Percentiles rank a stretch among this genome's conserved stretches.
These are phyloP conservation scores for Dendrocincla tyrannina DNA, from an alignment of 2,797 vertebrate species.

Conservation along the genomic window DNA sequence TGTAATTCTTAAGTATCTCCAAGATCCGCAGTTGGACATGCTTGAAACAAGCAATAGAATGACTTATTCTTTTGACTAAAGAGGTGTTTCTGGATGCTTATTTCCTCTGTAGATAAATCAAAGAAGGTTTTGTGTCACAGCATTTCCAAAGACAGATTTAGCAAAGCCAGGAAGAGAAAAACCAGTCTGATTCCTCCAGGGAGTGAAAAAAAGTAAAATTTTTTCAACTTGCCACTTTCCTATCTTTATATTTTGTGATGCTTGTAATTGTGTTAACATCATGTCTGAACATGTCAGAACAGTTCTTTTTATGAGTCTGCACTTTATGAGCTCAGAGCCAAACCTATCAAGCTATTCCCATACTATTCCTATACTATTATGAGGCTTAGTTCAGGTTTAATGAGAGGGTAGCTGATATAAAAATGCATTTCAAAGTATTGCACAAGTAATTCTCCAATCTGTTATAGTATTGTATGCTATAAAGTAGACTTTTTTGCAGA, in stretches of 20 bases:
- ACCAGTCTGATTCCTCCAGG: not conserved
- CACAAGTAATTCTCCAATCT: not conserved
- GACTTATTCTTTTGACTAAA: not conserved
- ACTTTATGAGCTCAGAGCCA: not conserved
- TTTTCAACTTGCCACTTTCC: not conserved
- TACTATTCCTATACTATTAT: not conserved
- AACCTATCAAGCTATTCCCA: not conserved
- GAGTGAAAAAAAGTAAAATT: not conserved
- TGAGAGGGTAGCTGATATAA: not conserved
- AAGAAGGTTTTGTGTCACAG: not conserved
- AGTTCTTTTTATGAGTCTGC: not conserved
- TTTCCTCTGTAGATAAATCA: not conserved
- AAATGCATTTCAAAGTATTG: not conserved
- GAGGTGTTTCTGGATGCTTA: not conserved
- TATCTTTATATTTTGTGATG: not conserved
- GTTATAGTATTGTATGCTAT: not conserved
- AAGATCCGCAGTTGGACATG: not conserved
- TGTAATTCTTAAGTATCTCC: not conserved
- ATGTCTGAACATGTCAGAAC: not conserved
- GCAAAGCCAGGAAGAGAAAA: not conserved
- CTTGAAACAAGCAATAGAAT: not conserved
- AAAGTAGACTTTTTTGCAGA: not conserved
- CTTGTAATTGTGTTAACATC: not conserved
- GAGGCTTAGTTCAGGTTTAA: not conserved
- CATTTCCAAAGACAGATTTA: constrained; percentile 1